These are phyloP conservation scores for Bothrops alternatus DNA, from an alignment of 2,797 vertebrate genomes.

Conservation along the genomic window DNA sequence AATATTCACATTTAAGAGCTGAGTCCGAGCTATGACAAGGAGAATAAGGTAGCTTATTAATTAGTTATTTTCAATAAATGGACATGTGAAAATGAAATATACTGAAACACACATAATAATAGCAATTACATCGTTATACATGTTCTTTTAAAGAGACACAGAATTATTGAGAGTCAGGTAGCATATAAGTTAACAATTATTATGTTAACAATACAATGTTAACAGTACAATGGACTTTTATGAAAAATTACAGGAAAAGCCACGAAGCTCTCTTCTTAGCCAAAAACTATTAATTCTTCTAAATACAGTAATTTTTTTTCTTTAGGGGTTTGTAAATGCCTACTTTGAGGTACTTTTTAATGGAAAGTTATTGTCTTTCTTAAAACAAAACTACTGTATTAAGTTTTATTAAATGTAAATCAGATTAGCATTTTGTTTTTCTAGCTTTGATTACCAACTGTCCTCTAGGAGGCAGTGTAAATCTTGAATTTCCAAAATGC, in stretches of 20 bases:
- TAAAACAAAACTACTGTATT: constrained; percentile 1
- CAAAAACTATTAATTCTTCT: neutral
- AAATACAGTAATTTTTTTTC: neutral
- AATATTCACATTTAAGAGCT: neutral
- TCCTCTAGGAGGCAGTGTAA: constrained; percentile 16
- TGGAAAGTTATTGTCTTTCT: neutral
- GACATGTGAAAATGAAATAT: neutral
- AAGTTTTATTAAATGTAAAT: neutral
- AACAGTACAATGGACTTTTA: constrained; percentile 15
- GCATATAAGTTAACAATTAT: neutral
- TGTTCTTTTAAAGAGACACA: neutral
- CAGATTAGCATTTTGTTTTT: neutral
- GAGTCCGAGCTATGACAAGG: neutral
- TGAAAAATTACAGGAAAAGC: constrained; percentile 15
- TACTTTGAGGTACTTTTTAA: neutral
- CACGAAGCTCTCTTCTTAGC: neutral
- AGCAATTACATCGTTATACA: neutral
- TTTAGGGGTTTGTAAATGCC: neutral
- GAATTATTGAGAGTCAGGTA: neutral
- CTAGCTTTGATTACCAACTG: neutral
- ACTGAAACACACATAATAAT: neutral
- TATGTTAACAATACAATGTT: too few relatives aligned
- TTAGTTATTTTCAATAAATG: neutral
- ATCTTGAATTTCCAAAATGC: constrained; percentile 22
- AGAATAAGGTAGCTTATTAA: neutral